phyloP scores from a whole-genome alignment of 2,113 vertebrate genomes.

The Macaca fascicularis region T2T-MFA8v1.1 NC_088392.1:11246501-11247000 shows the following conservation, averaged over 20 bases:
- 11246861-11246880: neutral
- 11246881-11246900: neutral
- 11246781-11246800: neutral
- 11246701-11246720: neutral
- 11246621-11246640: neutral
- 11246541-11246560: neutral
- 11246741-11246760: rapidly evolving
- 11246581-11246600: neutral
- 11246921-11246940: neutral
- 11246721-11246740: too few relatives aligned
- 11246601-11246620: neutral
- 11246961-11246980: neutral
- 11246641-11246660: neutral
- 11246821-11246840: neutral
- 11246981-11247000: neutral
- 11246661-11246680: neutral
- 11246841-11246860: neutral
- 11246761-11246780: neutral
- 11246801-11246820: neutral
- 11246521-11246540: neutral
- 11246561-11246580: neutral
- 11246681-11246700: neutral
- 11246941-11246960: neutral
- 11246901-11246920: neutral
- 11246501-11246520: too few relatives aligned